Evolutionary conservation across 2,113 vertebrate species (phyloP).

Genomic region (Rhagologus leucostigma): DNA sequence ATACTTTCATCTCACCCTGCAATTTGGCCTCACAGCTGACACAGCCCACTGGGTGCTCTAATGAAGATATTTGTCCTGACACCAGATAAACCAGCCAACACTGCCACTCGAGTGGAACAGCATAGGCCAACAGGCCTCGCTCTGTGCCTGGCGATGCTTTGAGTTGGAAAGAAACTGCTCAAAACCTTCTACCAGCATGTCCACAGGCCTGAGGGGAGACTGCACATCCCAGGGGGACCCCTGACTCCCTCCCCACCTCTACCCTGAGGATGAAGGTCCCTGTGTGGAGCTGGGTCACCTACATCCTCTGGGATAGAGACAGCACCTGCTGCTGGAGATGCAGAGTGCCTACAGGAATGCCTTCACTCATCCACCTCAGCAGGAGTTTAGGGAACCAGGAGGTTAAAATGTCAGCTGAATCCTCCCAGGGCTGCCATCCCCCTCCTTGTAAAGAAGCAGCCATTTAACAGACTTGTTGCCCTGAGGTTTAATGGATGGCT

Average conservation of each 20-base stretch:
- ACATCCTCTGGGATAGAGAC: not conserved
- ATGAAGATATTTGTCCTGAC: not conserved
- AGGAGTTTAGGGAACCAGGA: not conserved
- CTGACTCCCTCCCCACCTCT: not conserved
- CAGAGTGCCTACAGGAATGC: accelerated
- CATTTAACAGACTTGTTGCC: not conserved
- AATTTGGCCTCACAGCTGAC: not conserved
- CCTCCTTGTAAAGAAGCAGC: not conserved
- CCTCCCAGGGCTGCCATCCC: not conserved
- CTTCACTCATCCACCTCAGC: not conserved
- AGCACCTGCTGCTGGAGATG: not conserved
- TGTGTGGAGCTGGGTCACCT: not conserved
- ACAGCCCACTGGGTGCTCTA: not conserved
- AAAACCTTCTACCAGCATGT: not conserved
- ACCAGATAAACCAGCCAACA: not conserved
- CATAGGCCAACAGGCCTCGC: accelerated
- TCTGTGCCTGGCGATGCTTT: not conserved
- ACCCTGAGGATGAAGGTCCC: not conserved
- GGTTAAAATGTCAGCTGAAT: not conserved
- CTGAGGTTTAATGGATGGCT: not conserved
- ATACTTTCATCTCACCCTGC: not conserved
- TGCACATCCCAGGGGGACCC: not conserved
- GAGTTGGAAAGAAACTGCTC: not conserved
- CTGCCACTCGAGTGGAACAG: accelerated
- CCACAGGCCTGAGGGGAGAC: not conserved